Conservation (phyloP, 2,888 invertebrate genomes). For the Thecophora atra region DNA sequence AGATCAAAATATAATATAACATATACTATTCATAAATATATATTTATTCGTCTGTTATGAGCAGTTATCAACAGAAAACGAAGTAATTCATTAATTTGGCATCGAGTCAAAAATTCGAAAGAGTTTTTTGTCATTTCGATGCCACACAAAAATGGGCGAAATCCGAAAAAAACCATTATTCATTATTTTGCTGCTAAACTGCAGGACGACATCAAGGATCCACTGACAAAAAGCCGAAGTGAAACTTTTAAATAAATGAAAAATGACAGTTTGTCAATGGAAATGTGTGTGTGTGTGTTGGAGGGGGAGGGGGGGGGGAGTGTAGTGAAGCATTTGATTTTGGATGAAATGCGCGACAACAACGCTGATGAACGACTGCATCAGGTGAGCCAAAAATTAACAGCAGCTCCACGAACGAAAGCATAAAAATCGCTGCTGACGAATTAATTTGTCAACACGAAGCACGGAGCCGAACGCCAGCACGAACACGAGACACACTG, state of each 20-base stretch:
- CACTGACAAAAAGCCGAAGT: no score
- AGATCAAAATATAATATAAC: no score
- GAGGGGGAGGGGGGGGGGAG: background rate
- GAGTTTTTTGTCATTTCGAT: no score
- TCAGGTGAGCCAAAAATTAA: slow-evolving; percentile 2
- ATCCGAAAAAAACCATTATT: no score
- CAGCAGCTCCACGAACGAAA: no score
- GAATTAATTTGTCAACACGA: slow-evolving; percentile 29
- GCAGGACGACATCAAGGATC: no score
- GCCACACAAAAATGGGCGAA: no score
- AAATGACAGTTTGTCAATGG: background rate
- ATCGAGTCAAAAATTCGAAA: background rate
- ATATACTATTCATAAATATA: no score
- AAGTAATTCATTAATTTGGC: background rate
- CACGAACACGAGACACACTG: background rate
- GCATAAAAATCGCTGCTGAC: slow-evolving; percentile 16
- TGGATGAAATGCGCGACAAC: background rate
- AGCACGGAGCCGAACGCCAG: background rate
- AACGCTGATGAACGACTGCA: background rate
- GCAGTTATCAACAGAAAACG: no score
- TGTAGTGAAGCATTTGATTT: no score
- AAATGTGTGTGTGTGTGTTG: background rate
- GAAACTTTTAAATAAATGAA: slow-evolving; percentile 6
- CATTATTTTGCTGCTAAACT: no score
- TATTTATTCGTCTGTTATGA: no score